Base-by-base conservation (phyloP, 2,797 vertebrate genomes). In the Megaceryle alcyon region DNA sequence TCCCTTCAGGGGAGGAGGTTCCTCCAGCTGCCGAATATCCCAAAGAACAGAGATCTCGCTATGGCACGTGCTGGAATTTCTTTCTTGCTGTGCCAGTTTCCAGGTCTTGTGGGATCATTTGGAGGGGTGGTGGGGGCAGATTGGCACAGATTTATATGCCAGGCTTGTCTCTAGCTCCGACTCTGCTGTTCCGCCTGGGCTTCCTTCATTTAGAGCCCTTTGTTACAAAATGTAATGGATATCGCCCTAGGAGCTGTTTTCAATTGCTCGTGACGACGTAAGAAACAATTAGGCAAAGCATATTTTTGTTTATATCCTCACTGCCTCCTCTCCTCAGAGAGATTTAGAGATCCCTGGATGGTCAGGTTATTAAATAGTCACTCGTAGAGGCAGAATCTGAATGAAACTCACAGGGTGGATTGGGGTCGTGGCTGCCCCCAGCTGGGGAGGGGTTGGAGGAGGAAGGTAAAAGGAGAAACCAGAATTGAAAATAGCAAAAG, bases 231-330 rank as follows among this genome's bases (percentile, higher is more conserved):
- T 93, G 83, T 92, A 91, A 96, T 96, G 96, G 90, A 88, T 95
- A 95, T 96, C 57, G 93, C 96, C 96, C 95, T 96, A 93, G 95
- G 96, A 97, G 86, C 75, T 4, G 14, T 92, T 96, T 94, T 68
- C 96, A 95, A 97, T 96, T 93, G 95, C 94, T 94, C 75, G 49
- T 95, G 96, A 97, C 61, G 21, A 94, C 0, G 21, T 41, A 91
- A 87, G 79, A 96, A 97, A 96, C 96, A 96, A 96, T 97, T 97
- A 97, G 96, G 96, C 96, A 96, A 96, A 96, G 92, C 93, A 96
- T 96, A 96, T 95, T 95, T 96, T 97, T 97, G 96, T 95, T 97
- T 97, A 96, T 96, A 93, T 88, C 92, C 68, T 93, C n/a, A 23
- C 86, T 71, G 64, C 88, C 68, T 94, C 78, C 88, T 95, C 95